Conservation (phyloP, 2,888 invertebrate genomes). For the Drosophila paramelanica region DNA sequence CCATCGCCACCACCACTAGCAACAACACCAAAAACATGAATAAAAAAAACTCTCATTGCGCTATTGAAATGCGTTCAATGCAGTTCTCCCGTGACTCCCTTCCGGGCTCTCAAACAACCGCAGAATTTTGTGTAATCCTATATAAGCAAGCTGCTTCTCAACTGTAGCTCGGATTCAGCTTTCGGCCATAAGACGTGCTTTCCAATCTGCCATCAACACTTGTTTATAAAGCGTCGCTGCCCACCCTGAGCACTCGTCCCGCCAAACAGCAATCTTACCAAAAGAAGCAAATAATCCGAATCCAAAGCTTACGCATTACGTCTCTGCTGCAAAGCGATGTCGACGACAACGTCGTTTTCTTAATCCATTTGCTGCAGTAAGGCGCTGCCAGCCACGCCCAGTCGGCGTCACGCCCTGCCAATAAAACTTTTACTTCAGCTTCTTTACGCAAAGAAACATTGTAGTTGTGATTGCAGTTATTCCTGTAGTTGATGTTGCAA, state of each 20-base stretch:
- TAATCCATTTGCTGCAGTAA: conserved; percentile 50
- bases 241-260: conserved; percentile 1
- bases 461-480: conserved; percentile 6
- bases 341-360: conserved; percentile 32
- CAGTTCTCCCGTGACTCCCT: conserved; percentile 7
- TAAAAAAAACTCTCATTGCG: conserved; percentile 39
- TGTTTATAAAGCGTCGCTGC: conserved; percentile 58
- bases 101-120: conserved; percentile 5
- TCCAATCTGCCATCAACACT: conserved; percentile 70
- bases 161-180: conserved; percentile 42
- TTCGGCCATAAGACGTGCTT: conserved; percentile 46
- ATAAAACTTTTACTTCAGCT: conserved; percentile 43
- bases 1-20: conserved; percentile 1
- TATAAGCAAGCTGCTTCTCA: conserved; percentile 65
- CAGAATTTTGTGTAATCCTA: conserved; percentile 65
- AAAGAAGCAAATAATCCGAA: conserved; percentile 33
- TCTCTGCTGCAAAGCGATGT: conserved; percentile 33
- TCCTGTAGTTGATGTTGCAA: conserved; percentile 9
- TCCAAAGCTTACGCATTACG: conserved; percentile 63
- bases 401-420: conserved; percentile 36
- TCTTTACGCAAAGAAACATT: conserved; percentile 13
- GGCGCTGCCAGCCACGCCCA: conserved; percentile 30
- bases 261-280: conserved; percentile 9
- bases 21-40: conserved; percentile 13
- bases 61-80: conserved; percentile 61